phyloP scores from a whole-genome alignment of 92 coral and sea anemone species.

The Phenganax marumi region DNA sequence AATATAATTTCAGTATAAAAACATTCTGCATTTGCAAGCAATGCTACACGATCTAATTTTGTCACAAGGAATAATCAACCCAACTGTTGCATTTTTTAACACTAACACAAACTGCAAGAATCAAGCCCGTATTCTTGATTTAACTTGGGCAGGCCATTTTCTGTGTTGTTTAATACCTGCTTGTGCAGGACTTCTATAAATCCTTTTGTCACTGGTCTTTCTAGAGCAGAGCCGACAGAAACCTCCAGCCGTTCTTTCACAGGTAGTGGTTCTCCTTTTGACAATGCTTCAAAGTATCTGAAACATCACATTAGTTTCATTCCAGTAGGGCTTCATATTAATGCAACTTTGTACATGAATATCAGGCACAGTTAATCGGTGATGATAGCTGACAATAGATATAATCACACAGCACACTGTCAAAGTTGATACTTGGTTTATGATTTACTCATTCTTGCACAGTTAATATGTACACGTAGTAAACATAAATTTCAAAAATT shows the following conservation, averaged over 20 bases:
- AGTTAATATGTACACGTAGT: neutral
- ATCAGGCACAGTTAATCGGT: too few relatives aligned
- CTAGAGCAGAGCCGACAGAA: slow-evolving; percentile 83
- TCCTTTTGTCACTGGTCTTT: slow-evolving; percentile 84
- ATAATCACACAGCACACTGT: too few relatives aligned
- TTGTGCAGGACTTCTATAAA: slow-evolving; percentile 86
- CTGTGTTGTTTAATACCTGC: slow-evolving; percentile 58
- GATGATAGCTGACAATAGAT: too few relatives aligned
- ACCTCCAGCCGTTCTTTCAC: slow-evolving; percentile 89
- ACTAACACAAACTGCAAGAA: neutral
- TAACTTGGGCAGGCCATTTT: neutral
- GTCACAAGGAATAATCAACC: neutral
- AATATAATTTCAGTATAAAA: neutral
- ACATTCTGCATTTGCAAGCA: neutral
- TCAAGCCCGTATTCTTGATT: neutral
- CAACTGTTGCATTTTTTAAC: neutral
- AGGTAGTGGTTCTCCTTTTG: slow-evolving; percentile 90
- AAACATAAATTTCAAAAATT: too few relatives aligned
- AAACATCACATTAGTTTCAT: neutral
- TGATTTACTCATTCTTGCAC: neutral
- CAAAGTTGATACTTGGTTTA: too few relatives aligned
- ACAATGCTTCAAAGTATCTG: slow-evolving; percentile 93
- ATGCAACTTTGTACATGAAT: too few relatives aligned
- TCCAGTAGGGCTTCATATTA: too few relatives aligned
- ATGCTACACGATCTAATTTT: too few relatives aligned